Evolutionary conservation across 2,888 invertebrate species (phyloP), one percentile per base, ranked within the genome.

Genomic region (Polylopha cassiicola): DNA sequence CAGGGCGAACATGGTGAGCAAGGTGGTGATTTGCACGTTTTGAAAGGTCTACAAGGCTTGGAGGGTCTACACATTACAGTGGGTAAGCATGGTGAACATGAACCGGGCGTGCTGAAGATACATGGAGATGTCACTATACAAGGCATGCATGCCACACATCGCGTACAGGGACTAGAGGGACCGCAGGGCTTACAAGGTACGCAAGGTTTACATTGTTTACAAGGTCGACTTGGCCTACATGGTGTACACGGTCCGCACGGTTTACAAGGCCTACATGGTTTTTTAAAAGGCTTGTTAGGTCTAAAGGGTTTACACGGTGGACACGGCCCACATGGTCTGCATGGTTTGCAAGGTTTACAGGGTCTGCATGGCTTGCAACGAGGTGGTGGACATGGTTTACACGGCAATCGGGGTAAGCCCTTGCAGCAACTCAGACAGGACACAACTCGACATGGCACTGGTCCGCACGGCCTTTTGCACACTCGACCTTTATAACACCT

Each of bases 401-500:
- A 43, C 24, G 47, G 36, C 29, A 23, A 2, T 30, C 13, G 23
- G 39, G 43, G 49, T 50, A 39, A 49, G 24, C 17, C 9, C 24
- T 26, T 18, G 18, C 13, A 7, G 24, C 33, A 4, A 23, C 24
- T 34, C 44, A 39, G 49, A 9, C 32, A 32, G 17, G 51, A 33
- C 20, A 32, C 46, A 26, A 47, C 30, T 6, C 49, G 48, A 44
- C 55, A 56, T 34, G 60, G 55, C 28, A 36, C 32, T 16, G 54
- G 58, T n/a, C 55, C 57, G 47, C 66, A 69, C 15, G 68, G 62
- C 47, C 53, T 62, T 49, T 51, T 68, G 42, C 62, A 63, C 31
- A n/a, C n/a, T n/a, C 41, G 37, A 46, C 51, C 58, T 39, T 51
- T 65, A 44, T 50, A 55, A 44, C 48, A 57, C 43, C 58, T 71